Evolutionary conservation across 2,888 invertebrate species (phyloP), one percentile per base, ranked within the genome.

Genomic region (Epinotia nisella): DNA sequence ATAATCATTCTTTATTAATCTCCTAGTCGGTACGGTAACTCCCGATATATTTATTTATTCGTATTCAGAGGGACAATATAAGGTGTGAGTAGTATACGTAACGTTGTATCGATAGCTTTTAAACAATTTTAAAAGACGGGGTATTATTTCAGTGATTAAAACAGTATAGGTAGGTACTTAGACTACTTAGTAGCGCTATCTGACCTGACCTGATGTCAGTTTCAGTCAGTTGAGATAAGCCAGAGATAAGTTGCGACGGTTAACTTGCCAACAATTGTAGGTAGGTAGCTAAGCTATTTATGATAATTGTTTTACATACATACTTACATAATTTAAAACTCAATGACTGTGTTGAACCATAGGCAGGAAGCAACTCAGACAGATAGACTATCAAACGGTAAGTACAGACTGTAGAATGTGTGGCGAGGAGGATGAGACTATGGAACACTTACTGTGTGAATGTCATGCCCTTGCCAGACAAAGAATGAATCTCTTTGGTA

Each of bases 1-100:
- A 19, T 70, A 55, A 70, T 62, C 61, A 56, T 17, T 39, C n/a
- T 29, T 2, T 35, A 35, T 49, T 29, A n/a, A 62, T 49, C 49
- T 24, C 15, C 5, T n/a, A 49, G 49, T n/a, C 49, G n/a, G n/a
- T n/a, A 13, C 45, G n/a, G n/a, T 49, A 49, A n/a, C 49, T n/a
- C 5, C 1, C 15, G n/a, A 49, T n/a, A n/a, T 35, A 35, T 35
- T 35, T 35, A 35, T 35, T 35, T 9, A 35, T 35, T 35, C 35
- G 9, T 35, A 35, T 35, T 35, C 35, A 35, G 35, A 35, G 35
- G 35, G 7, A 35, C 35, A 9, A 35, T 49, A 49, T n/a, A 49
- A n/a, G 49, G n/a, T n/a, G n/a, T 7, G 3, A 13, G 4, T 15
- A 45, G 0, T 49, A 49, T 49, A 49, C 5, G n/a, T 49, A 49